phyloP scores from a whole-genome alignment of 2,113 vertebrate genomes.

The Pseudopodoces humilis region DNA sequence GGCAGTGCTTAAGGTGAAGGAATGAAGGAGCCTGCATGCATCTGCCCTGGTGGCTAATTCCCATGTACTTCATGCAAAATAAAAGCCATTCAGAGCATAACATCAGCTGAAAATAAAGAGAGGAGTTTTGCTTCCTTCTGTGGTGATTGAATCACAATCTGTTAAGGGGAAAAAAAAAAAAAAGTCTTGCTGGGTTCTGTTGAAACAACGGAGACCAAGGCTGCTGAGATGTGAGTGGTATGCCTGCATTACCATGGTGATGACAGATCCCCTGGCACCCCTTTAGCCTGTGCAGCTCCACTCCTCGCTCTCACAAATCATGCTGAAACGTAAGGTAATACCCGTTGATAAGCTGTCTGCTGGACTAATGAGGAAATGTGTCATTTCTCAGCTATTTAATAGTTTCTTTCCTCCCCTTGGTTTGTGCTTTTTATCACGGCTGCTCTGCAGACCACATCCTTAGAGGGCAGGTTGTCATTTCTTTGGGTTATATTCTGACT shows the following conservation, averaged over 20 bases:
- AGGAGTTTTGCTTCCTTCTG: not conserved
- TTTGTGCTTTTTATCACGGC: not conserved
- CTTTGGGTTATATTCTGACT: not conserved
- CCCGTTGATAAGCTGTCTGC: not conserved
- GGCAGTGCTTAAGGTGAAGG: not conserved
- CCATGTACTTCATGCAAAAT: not conserved
- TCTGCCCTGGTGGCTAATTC: not conserved
- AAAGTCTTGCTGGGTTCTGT: not conserved
- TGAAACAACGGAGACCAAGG: not conserved
- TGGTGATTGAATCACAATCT: not conserved
- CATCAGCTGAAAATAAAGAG: not conserved
- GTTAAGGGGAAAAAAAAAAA: not conserved
- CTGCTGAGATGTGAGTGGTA: not conserved
- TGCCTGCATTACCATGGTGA: not conserved
- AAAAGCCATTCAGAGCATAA: not conserved
- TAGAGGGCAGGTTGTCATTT: not conserved
- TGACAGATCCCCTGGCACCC: not conserved
- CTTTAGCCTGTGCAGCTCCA: not conserved
- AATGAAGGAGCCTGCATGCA: accelerated
- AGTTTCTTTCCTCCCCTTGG: not conserved
- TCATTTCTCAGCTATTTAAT: not conserved
- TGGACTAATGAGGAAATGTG: not conserved
- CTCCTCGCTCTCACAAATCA: not conserved
- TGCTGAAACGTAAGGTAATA: not conserved
- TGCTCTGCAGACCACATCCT: not conserved